Evolutionary conservation across 2,113 vertebrate genomes (phyloP).

Genomic region (Oreochromis spilurus): DNA sequence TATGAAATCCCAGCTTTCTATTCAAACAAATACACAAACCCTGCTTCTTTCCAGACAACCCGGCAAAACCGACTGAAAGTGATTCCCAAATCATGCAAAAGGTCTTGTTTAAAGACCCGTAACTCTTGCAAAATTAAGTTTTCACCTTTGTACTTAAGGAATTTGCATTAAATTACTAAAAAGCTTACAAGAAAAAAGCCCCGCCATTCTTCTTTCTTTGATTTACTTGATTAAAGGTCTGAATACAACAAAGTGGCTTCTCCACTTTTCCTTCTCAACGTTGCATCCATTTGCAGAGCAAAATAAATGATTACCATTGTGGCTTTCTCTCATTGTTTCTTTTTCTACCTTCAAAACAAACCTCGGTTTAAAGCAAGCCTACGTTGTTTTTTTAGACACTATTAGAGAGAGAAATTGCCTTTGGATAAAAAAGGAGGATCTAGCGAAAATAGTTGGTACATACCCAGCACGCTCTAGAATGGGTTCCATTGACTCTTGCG

Average conservation of each 20-base stretch:
- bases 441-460: constrained; percentile 25
- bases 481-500: constrained; percentile 61
- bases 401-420: constrained; percentile 5
- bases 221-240: constrained; percentile 6
- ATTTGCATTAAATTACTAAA: constrained; percentile 13
- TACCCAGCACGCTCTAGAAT: constrained; percentile 42
- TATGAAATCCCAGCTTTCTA: background rate
- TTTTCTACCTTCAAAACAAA: constrained; percentile 1
- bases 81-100: background rate
- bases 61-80: background rate
- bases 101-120: background rate
- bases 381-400: background rate
- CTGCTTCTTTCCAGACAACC: background rate
- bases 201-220: background rate
- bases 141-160: background rate
- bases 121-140: background rate
- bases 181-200: background rate
- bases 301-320: background rate
- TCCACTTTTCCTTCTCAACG: background rate
- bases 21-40: constrained; percentile 2
- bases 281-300: background rate
- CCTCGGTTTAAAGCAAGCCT: background rate
- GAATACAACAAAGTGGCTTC: constrained; percentile 10
- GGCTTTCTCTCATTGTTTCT: background rate
- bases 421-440: background rate